Evolutionary conservation across 2,888 invertebrate species (phyloP), one percentile per base, ranked within the genome.

Genomic region (Acleris emargana): DNA sequence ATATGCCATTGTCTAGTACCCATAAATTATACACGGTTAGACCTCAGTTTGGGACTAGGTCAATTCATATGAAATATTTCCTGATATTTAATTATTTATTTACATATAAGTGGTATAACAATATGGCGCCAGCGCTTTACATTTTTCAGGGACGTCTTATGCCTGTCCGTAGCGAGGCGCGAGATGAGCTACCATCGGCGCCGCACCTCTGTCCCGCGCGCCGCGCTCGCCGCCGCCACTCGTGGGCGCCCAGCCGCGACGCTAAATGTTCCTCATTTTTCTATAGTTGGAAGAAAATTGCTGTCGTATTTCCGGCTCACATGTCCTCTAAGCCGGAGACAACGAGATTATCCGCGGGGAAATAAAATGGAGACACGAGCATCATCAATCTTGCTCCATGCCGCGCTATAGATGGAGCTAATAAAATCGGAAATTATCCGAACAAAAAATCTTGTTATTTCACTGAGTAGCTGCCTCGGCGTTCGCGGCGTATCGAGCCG

Each of bases 201-300:
- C 43, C 49, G 47, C 49, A 43, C 42, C 38, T 32, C 47, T 51
- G 28, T 51, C 20, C 47, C 25, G 25, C 7, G 74, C 74, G 71
- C 58, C 62, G 74, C 73, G 75, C 69, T 75, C 73, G 69, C 73
- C 77, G 69, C 74, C 66, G 68, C 76, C 72, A 75, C 81, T 79
- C 81, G 77, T 77, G 84, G 79, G 80, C 76, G 78, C 74, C 86
- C 87, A 83, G 80, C 84, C 87, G 84, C 79, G 77, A 82, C 85
- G 80, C 84, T 90, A 88, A 91, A 85, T 84, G 88, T 77, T 83
- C 80, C 86, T 85, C 89, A 90, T 90, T 90, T 90, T 88, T 91
- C 88, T 87, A 86, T 89, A 89, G 88, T 88, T 87, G 86, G 81
- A 87, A 87, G 88, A 88, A 89, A 90, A 90, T 89, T 88, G 89